phyloP scores from a whole-genome alignment of 1,140 invertebrate species.

The Temnothorax curvispinosus region DNA sequence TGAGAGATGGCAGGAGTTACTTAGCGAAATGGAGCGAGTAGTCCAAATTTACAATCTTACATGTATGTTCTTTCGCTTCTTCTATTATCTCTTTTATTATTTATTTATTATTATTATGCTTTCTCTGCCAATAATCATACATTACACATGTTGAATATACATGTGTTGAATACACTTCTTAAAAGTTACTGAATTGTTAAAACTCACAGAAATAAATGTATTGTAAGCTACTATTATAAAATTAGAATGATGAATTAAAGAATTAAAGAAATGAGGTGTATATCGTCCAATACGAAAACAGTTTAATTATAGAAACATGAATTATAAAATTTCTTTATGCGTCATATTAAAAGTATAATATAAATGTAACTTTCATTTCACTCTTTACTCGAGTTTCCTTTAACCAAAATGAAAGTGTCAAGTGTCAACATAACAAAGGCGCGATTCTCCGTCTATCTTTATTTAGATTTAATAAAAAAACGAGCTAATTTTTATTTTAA shows the following conservation, averaged over 20 bases:
- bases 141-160: background rate
- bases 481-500: background rate
- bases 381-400: background rate
- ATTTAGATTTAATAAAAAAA: background rate
- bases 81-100: background rate
- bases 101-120: background rate
- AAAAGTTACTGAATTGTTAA: slow-evolving; percentile 3
- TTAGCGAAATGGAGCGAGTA: slow-evolving; percentile 21
- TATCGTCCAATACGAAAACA: background rate
- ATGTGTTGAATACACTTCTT: no score
- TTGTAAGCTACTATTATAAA: background rate
- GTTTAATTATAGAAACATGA: background rate
- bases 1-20: slow-evolving; percentile 49
- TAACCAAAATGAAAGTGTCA: background rate
- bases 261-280: background rate
- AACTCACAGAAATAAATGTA: background rate
- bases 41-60: background rate
- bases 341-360: background rate
- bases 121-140: background rate
- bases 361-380: background rate
- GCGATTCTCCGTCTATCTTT: background rate
- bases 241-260: background rate
- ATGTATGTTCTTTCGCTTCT: background rate
- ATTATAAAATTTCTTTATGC: background rate
- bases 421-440: background rate